Percentiles rank a stretch among this genome's conserved stretches.
These are phyloP conservation scores for Enteromius trimaculatus DNA, from an alignment of 2,797 vertebrate genomes.

Conservation along the genomic window DNA sequence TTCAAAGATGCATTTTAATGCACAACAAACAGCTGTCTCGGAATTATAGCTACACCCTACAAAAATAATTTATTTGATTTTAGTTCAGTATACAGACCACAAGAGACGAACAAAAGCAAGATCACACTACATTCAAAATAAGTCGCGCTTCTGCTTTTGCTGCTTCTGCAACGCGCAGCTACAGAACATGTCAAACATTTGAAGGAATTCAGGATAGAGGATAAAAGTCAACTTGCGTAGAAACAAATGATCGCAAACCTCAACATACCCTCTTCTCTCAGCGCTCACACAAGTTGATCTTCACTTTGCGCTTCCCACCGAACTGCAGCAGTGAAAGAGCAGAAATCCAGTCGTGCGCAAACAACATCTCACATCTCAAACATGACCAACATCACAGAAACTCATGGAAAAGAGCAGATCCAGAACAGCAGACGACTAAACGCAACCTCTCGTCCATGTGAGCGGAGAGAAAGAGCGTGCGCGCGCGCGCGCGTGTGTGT, in stretches of 20 bases:
- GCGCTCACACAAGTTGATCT: background rate
- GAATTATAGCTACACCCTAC: background rate
- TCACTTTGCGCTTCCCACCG: background rate
- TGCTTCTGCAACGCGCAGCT: background rate
- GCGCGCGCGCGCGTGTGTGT: constrained; percentile 22
- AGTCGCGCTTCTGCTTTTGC: background rate
- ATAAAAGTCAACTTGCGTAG: background rate
- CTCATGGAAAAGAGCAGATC: background rate
- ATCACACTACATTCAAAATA: background rate
- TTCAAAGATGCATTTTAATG: background rate
- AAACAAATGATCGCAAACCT: background rate
- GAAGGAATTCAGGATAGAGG: background rate
- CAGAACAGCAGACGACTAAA: background rate
- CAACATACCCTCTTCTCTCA: background rate
- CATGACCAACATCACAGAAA: background rate
- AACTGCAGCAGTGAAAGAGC: background rate
- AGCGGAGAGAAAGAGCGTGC: background rate
- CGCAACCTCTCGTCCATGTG: constrained; percentile 11
- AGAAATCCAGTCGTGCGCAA: constrained; percentile 4
- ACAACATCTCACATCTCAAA: background rate
- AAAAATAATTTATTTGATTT: background rate
- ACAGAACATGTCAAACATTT: background rate
- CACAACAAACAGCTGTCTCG: background rate
- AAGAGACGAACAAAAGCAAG: background rate
- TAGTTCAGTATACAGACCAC: background rate